phyloP scores from a whole-genome alignment of 2,888 invertebrate genomes.

The Lasioglossum oenotherae region DNA sequence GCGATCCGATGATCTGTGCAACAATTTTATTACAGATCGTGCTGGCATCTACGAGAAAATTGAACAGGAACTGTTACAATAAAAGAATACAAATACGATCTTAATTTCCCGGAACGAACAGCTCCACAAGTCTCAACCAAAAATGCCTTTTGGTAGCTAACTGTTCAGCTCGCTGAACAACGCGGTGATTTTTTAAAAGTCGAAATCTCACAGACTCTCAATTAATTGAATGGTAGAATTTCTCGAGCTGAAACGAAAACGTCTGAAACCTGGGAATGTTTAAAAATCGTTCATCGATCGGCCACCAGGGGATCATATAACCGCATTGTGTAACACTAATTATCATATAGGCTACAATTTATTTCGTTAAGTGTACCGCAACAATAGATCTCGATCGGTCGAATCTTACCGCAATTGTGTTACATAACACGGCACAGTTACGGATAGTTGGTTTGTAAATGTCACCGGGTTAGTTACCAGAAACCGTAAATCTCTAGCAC shows the following conservation, averaged over 20 bases:
- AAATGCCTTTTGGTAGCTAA: background rate
- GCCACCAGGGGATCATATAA: background rate
- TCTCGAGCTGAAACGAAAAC: background rate
- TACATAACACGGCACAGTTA: conserved; percentile 38
- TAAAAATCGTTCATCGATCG: background rate
- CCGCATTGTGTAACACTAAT: background rate
- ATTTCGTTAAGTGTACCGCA: background rate
- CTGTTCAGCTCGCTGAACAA: background rate
- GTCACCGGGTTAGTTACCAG: background rate
- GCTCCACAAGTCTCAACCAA: background rate
- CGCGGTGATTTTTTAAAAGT: background rate
- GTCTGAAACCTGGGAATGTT: background rate
- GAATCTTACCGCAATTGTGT: conserved; percentile 41
- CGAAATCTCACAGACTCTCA: background rate
- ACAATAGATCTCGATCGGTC: conserved; percentile 10
- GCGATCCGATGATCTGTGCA: conserved; percentile 45
- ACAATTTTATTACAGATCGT: conserved; percentile 54
- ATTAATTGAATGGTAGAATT: background rate
- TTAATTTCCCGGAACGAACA: background rate
- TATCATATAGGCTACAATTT: conserved; percentile 9
- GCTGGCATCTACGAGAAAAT: background rate
- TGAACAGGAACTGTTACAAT: background rate
- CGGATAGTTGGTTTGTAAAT: conserved; percentile 8
- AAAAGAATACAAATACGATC: background rate
- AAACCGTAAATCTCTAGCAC: background rate